Evolutionary conservation across 2,797 vertebrate genomes (phyloP).

Genomic region (Benthosema pterotum): DNA sequence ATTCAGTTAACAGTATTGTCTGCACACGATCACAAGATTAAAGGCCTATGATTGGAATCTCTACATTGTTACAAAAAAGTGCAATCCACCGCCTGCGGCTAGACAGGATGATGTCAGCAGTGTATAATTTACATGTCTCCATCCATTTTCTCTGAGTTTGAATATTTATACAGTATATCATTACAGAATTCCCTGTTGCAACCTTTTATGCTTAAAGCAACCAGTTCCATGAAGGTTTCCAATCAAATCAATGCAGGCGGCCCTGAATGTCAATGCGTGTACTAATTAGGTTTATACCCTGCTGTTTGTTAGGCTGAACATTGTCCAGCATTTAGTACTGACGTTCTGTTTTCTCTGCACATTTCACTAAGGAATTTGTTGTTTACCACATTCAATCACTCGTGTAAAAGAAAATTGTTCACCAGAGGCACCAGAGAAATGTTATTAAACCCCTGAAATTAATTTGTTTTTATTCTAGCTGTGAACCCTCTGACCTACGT

Average conservation of each 20-base stretch:
- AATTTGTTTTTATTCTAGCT: not conserved
- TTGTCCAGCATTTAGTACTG: not conserved
- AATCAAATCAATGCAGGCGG: not conserved
- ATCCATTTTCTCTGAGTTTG: not conserved
- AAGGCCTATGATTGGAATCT: too few relatives aligned
- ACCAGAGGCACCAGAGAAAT: not conserved
- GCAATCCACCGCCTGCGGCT: too few relatives aligned
- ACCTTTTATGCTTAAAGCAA: not conserved
- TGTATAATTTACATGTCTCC: not conserved
- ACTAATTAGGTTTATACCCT: not conserved
- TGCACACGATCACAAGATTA: not conserved
- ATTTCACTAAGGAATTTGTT: not conserved
- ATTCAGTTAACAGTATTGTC: slow-evolving; percentile 53
- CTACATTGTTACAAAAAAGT: too few relatives aligned
- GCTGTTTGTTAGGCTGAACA: not conserved
- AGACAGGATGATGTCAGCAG: slow-evolving; percentile 18
- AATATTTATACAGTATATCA: slow-evolving; percentile 5
- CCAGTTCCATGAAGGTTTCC: not conserved
- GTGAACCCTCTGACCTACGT: not conserved
- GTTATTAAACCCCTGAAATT: not conserved
- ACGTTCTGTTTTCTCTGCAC: not conserved
- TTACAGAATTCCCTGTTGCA: not conserved
- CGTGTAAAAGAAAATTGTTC: not conserved
- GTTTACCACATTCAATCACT: too few relatives aligned
- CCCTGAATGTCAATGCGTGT: not conserved